Evolutionary conservation across 1,140 invertebrate species (phyloP), one percentile per base, ranked within the genome.

Genomic region (Drosophila seguyi): DNA sequence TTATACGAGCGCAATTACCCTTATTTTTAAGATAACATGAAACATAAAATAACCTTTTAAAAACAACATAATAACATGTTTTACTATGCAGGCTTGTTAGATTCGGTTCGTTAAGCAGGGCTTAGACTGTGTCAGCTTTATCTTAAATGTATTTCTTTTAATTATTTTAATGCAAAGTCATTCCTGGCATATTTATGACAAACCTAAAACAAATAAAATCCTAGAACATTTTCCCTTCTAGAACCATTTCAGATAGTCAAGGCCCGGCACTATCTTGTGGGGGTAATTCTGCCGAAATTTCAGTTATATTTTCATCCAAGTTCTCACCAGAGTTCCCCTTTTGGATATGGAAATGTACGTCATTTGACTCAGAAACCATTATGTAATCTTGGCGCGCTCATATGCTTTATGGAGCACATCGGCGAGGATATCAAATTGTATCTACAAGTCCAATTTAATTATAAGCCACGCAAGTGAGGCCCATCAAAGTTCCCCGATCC

Each of bases 371-470:
- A 48, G 10, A 45, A 74, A 39, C 57, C 79, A 79, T 82, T 87
- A 65, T 82, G 60, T 60, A 78, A 61, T 78, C 74, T 83, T 76
- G 53, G 53, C 59, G 75, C 53, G 61, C 56, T 52, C 75, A 58
- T 75, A 78, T 81, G 86, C 65, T 87, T 87, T 87, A 88, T 88
- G 84, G 67, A 71, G 83, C 84, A 75, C 65, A 77, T 74, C 80
- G 79, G 39, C 22, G 61, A 57, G 73, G 74, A 82, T 86, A 76
- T 88, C 68, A 80, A 84, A 78, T 75, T 90, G 85, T 90, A 84
- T 84, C 85, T 88, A 85, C 85, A 85, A 85, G 78, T 81, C 80
- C 86, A 85, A 85, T 85, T 90, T 90, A 90, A 90, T 90, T 90
- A 90, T 90, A 90, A 85, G 86, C 81, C 68, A 55, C 57, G 85